Base-by-base conservation (phyloP, 2,797 vertebrate species). In the Diplodus sargus region DNA sequence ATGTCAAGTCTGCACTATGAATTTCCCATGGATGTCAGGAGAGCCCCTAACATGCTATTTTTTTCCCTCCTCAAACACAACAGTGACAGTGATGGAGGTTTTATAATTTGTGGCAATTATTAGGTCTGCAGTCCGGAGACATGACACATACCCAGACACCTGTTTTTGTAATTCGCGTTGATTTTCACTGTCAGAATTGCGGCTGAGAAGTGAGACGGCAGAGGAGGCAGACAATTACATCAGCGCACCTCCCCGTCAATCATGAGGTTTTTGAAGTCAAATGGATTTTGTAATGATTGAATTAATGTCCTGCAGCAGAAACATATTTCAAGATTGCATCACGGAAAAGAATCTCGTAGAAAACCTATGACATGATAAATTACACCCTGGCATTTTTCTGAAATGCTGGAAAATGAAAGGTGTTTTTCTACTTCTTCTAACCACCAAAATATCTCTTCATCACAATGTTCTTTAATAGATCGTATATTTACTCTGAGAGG, bases 91-190 rank as follows among this genome's bases (percentile, higher is more conserved):
- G 91, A 93, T 92, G 87, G 92, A 91, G 83, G 85, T 80, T 91
- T 91, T 85, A 84, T 93, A 92, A 93, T 95, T 93, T 85, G 88
- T 85, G 85, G 91, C 89, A 92, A 93, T 94, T 94, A 95, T 91
- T 88, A 86, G 82, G 86, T 91, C 91, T 90, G 86, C 81, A 82
- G 90, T 88, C 85, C 71, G 80, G 79, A 91, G 92, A 90, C 91
- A 84, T 92, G 90, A 92, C 92, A 90, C 89, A 89, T 60, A 84
- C 54, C 54, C 75, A 62, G 20, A 79, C 91, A 94, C 92, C 91
- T 94, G 94, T 92, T 95, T 94, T 94, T 90, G 83, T 91, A 91
- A 93, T 94, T 93, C 65, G 4, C 70, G 5, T 48, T 82, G 83
- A 88, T 90, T 92, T 88, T 89, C 70, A 80, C 82, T 78, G 92